These are phyloP conservation scores for Sebastes fasciatus DNA, from an alignment of 2,113 vertebrate species.

Conservation along the genomic window DNA sequence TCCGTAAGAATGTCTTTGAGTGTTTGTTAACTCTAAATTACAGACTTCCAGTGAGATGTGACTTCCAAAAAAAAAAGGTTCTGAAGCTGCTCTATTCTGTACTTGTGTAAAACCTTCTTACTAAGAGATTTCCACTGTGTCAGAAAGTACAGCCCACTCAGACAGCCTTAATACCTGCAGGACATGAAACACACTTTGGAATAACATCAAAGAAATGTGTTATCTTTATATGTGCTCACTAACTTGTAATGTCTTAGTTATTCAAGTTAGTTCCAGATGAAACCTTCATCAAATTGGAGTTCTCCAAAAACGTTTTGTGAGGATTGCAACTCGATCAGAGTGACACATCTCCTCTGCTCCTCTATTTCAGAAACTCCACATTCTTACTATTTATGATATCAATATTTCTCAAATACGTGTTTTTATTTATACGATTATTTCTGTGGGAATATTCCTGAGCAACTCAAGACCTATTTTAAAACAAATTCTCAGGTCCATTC, in stretches of 20 bases:
- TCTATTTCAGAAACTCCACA: no score
- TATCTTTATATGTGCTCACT: not conserved
- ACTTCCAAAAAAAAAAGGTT: not conserved
- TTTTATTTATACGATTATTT: no score
- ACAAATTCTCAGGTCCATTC: no score
- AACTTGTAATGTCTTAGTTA: constrained; percentile 7
- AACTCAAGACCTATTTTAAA: no score
- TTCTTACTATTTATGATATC: no score
- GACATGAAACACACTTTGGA: not conserved
- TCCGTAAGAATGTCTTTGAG: not conserved
- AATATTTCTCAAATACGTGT: no score
- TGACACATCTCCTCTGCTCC: no score
- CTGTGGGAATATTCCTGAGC: no score
- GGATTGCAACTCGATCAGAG: no score
- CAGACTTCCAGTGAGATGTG: not conserved
- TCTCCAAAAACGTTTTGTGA: no score
- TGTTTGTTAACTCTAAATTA: not conserved
- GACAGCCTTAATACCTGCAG: not conserved
- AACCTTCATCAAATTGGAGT: no score
- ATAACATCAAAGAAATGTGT: not conserved
- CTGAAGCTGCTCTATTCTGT: not conserved
- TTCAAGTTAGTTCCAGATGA: not conserved
- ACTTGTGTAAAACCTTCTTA: not conserved
- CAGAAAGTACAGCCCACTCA: not conserved
- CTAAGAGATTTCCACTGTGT: not conserved